A percentile compares a stretch with the other conserved stretches of the same genome.
These are phyloP conservation scores for Scaptomyza caliginosa DNA, from an alignment of 2,888 invertebrate species.

Conservation along the genomic window DNA sequence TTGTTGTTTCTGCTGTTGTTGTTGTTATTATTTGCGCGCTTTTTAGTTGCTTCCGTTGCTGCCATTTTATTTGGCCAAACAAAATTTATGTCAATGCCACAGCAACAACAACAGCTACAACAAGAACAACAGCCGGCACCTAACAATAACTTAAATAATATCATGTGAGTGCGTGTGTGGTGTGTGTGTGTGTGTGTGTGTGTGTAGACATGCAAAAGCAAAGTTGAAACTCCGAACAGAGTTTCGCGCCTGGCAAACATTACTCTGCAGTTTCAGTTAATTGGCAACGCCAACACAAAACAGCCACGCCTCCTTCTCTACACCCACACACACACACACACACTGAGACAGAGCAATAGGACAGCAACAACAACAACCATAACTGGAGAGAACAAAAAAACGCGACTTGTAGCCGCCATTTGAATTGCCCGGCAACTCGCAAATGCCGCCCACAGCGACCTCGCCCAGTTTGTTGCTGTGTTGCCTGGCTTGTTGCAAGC, in stretches of 20 bases:
- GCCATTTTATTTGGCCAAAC: slow-evolving; percentile 56
- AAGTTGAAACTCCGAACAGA: slow-evolving; percentile 33
- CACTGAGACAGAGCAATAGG: slow-evolving; percentile 19
- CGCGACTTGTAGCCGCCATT: slow-evolving; percentile 75
- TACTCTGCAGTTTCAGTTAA: slow-evolving; percentile 78
- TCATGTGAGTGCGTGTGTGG: slow-evolving; percentile 3
- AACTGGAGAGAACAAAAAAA: slow-evolving; percentile 42
- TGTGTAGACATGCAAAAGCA: slow-evolving; percentile 50
- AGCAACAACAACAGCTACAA: slow-evolving; percentile 61
- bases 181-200: slow-evolving; percentile 23
- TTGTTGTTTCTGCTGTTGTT: slow-evolving; percentile 14
- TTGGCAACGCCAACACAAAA: slow-evolving; percentile 60
- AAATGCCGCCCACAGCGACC: slow-evolving; percentile 29
- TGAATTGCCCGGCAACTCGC: slow-evolving; percentile 66
- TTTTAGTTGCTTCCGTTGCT: slow-evolving; percentile 62
- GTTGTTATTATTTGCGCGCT: slow-evolving; percentile 48
- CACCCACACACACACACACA: background rate
- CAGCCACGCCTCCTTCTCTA: slow-evolving; percentile 21
- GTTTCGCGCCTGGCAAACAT: slow-evolving; percentile 63
- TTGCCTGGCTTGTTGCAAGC: background rate
- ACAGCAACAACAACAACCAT: slow-evolving; percentile 15
- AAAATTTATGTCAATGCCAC: slow-evolving; percentile 75
- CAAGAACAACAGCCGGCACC: slow-evolving; percentile 47
- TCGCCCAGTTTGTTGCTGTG: slow-evolving; percentile 18
- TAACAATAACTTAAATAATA: slow-evolving; percentile 34